Evolutionary conservation across 2,113 vertebrate genomes (phyloP), one percentile per base, ranked within the genome.

Genomic region (Misgurnus mizolepis): DNA sequence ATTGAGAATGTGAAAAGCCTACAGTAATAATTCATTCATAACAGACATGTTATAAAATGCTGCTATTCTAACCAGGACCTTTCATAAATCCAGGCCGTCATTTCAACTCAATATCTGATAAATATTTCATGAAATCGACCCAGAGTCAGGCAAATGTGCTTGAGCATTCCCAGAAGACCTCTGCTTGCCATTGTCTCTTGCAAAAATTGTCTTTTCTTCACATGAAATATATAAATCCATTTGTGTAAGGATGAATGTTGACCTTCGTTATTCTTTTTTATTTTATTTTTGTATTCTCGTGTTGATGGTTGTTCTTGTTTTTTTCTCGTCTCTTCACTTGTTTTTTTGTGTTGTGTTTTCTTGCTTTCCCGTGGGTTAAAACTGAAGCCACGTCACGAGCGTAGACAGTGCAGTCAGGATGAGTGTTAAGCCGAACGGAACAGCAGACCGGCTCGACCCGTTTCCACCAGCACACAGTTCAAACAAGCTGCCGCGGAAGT

Each of bases 401-500:
- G 93, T 92, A 83, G 93, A 94, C 86, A 96, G 91, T 66, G 93
- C 86, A 85, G 83, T 91, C 74, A 97, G 92, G 55, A 96, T 89
- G 89, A 95, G 67, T n/a, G 91, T 86, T 77, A 92, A 82, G 82
- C 93, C 92, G 55, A 86, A 82, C 76, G 91, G 86, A 50, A 80
- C 65, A 4, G 89, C 78, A 43, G 91, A 84, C 49, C 88, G 86
- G 7, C 92, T 90, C 64, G 95, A 94, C 53, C 91, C 92, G 85
- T 93, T 96, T 86, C 94, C 91, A 56, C 93, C 90, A 80, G 93
- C 92, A 86, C 97, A 99, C 86, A 99, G 96, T 95, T 98, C 95
- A 91, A 98, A 99, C 92, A 99, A 92, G 92, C 96, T 98, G 93
- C 96, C 97, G 85, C 95, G 94, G 91, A 98, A 96, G 88, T 98